These are phyloP conservation scores for Psammodynastes pulverulentus DNA, from an alignment of 2,113 vertebrate genomes.

Conservation along the genomic window DNA sequence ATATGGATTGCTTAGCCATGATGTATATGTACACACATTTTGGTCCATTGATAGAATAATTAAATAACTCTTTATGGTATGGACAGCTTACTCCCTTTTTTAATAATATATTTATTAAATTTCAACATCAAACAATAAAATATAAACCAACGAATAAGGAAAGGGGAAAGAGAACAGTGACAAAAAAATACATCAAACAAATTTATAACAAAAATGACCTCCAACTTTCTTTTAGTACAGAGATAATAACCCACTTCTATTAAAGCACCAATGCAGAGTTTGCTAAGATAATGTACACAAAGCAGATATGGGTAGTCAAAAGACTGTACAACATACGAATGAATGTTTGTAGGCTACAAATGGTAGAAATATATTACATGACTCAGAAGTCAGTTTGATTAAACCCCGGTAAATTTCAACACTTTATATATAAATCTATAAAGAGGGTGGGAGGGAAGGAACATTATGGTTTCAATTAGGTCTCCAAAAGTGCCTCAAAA, in stretches of 20 bases:
- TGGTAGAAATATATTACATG: not conserved
- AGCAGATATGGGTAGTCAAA: not conserved
- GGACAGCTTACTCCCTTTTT: not conserved
- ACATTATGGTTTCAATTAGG: conserved; percentile 18
- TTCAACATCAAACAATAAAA: not conserved
- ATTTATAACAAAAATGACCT: not conserved
- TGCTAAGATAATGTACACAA: not conserved
- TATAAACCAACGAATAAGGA: not conserved
- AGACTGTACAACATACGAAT: not conserved
- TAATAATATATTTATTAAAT: not conserved
- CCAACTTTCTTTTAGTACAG: not conserved
- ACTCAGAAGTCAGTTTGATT: not conserved
- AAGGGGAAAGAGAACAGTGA: not conserved
- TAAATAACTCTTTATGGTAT: not conserved
- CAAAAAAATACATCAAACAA: not conserved
- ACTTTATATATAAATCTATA: not conserved
- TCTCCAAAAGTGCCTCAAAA: not conserved
- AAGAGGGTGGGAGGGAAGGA: conserved; percentile 2
- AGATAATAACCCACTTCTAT: not conserved
- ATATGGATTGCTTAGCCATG: not conserved
- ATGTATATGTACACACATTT: not conserved
- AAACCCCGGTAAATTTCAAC: not conserved
- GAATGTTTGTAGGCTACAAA: not conserved
- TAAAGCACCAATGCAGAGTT: not conserved
- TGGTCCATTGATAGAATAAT: not conserved